A percentile compares a stretch with the other conserved stretches of the same genome.
Evolutionary conservation across 2,797 vertebrate genomes (phyloP).

Genomic region (Salarias fasciatus): DNA sequence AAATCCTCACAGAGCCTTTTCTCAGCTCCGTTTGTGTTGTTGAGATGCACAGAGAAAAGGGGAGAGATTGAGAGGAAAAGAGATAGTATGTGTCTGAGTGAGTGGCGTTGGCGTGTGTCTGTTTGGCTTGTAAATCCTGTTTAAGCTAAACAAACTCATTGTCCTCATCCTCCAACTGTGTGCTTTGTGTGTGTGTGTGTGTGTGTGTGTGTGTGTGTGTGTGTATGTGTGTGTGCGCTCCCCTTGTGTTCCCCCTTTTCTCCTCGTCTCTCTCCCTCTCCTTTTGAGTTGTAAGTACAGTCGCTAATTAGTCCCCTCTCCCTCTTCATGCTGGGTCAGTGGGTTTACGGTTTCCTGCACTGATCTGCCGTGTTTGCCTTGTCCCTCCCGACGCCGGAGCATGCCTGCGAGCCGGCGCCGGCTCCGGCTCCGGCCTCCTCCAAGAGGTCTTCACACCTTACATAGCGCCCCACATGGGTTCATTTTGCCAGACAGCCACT

Average conservation of each 20-base stretch:
- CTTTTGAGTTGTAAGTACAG: constrained; percentile 75
- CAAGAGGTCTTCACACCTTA: constrained; percentile 65
- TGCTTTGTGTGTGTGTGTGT: constrained; percentile 40
- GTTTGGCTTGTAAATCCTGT: constrained; percentile 84
- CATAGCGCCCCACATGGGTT: constrained; percentile 50
- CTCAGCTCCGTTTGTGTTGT: constrained; percentile 31
- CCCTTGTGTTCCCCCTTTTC: constrained; percentile 15
- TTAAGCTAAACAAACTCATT: constrained; percentile 86
- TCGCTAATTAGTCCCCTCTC: constrained; percentile 79
- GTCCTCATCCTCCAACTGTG: constrained; percentile 78
- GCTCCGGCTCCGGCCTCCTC: constrained; percentile 43
- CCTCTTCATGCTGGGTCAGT: constrained; percentile 77
- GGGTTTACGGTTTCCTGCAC: constrained; percentile 70
- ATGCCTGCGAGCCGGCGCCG: constrained; percentile 44
- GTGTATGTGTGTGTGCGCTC: neutral
- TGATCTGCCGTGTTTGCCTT: constrained; percentile 69
- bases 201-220: constrained; percentile 19
- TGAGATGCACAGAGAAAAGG: constrained; percentile 22
- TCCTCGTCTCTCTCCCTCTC: constrained; percentile 35
- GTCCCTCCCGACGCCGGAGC: constrained; percentile 61
- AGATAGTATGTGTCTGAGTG: constrained; percentile 73
- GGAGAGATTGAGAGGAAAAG: constrained; percentile 42
- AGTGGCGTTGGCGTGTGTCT: constrained; percentile 79
- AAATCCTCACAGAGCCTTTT: constrained; percentile 66
- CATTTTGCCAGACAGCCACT: constrained; percentile 50